These are phyloP conservation scores for Microctenopoma stevenorrisi DNA, from an alignment of 2,797 vertebrate species.

Conservation along the genomic window DNA sequence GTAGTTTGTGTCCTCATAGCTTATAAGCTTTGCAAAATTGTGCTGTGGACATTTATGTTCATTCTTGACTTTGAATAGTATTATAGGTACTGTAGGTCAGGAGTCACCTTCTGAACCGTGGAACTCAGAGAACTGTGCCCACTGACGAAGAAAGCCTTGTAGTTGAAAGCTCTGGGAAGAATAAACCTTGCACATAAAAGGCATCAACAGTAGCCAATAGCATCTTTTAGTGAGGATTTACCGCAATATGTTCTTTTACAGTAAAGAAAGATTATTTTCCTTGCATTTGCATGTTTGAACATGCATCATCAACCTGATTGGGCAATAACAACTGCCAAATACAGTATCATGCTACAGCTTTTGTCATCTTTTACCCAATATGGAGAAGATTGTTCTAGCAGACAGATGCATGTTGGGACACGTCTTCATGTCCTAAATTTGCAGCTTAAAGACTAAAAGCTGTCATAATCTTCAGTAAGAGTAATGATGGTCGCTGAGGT, in stretches of 20 bases:
- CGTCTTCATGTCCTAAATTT: not conserved
- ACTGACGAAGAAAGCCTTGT: too few species aligned
- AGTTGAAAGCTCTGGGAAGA: not conserved
- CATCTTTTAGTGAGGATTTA: too few species aligned
- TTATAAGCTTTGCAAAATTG: not conserved
- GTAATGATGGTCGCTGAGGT: slow-evolving; percentile 25
- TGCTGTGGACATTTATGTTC: not conserved
- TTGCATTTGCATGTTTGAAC: not conserved
- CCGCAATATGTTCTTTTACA: too few species aligned
- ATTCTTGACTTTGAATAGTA: not conserved
- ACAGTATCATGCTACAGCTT: not conserved
- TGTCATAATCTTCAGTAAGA: slow-evolving; percentile 29
- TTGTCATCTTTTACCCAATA: not conserved
- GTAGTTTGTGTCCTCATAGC: too few species aligned
- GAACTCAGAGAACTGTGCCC: not conserved
- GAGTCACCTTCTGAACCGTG: not conserved
- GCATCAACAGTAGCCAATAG: too few species aligned
- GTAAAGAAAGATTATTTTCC: too few species aligned
- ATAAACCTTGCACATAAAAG: not conserved
- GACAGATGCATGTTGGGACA: not conserved
- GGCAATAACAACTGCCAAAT: not conserved
- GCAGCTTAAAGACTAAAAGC: slow-evolving; percentile 10
- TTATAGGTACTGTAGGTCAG: not conserved
- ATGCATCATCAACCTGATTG: not conserved
- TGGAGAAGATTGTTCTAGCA: not conserved